Evolutionary conservation across 2,888 invertebrate species (phyloP), one percentile per base, ranked within the genome.

Genomic region (Shargacucullia verbasci): DNA sequence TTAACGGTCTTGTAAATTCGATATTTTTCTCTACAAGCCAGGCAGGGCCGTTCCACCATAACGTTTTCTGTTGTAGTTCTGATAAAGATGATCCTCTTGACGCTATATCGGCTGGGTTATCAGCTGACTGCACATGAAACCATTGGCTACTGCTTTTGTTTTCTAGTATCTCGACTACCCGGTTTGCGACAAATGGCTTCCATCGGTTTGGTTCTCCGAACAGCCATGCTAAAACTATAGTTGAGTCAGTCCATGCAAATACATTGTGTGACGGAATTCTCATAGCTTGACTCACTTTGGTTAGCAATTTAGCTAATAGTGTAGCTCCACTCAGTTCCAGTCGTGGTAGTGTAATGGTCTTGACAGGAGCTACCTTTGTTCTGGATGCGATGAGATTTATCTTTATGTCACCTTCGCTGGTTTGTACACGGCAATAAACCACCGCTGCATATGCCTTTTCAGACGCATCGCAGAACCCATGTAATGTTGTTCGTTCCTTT

Each of bases 401-500:
- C 12, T 13, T 12, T 9, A 45, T 25, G 5, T 12, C 29, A 2
- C 38, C 44, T 8, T 7, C 38, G 1, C 5, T 38, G 13, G 1
- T 11, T 25, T 2, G 25, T 15, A 39, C 53, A 20, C 20, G 27
- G 13, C 38, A 31, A 15, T 53, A 53, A 3, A 53, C 44, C 1
- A 45, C 44, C 4, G 53, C 53, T 10, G 44, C 34, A 11, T 33
- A 25, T 0, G 53, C 53, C 10, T 33, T 29, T 38, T 39, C 45
- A 1, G 44, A 45, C 1, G 53, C 53, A 13, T 53, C 44, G 12
- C 53, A 20, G n/a, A 45, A 53, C 10, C 53, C 53, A 6, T 43
- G 50, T 3, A 48, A 15, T 20, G 35, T 14, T 10, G 27, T 25
- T 13, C 31, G 13, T 9, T 52, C 3, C 5, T 43, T 37, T 7